Evolutionary conservation across 2,113 vertebrate genomes (phyloP).

Genomic region (Entelurus aequoreus): DNA sequence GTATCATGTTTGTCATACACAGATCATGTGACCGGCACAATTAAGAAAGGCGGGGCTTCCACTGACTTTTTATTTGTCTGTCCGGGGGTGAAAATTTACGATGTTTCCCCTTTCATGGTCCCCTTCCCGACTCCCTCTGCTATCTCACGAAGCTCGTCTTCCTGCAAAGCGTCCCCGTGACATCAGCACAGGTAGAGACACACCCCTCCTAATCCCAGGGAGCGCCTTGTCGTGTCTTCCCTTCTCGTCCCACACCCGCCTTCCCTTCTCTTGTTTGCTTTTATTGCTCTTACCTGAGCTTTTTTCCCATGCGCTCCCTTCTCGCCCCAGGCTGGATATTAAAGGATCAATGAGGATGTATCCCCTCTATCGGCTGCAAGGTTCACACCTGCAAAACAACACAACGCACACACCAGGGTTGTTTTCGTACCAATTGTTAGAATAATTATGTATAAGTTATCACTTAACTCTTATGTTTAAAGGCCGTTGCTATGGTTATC

Average conservation of each 20-base stretch:
- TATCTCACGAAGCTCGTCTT: slow-evolving; percentile 72
- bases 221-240: slow-evolving; percentile 37
- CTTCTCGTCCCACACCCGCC: slow-evolving; percentile 10
- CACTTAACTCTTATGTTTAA: no score
- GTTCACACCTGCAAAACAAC: slow-evolving; percentile 63
- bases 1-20: slow-evolving; percentile 60
- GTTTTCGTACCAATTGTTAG: no score
- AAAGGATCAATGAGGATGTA: slow-evolving; percentile 71
- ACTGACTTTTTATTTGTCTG: slow-evolving; percentile 71
- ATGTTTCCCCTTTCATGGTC: slow-evolving; percentile 63
- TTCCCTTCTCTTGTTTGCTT: slow-evolving; percentile 25
- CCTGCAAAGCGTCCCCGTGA: slow-evolving; percentile 41
- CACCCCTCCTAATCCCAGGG: slow-evolving; percentile 38
- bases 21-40: slow-evolving; percentile 53
- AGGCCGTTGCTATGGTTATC: no score
- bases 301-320: slow-evolving; percentile 29
- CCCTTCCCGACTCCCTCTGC: slow-evolving; percentile 47
- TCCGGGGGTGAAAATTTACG: slow-evolving; percentile 70
- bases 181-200: slow-evolving; percentile 55
- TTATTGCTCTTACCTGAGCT: slow-evolving; percentile 22
- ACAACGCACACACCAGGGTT: no score
- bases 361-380: slow-evolving; percentile 61
- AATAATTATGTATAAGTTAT: no score
- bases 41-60: slow-evolving; percentile 48
- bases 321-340: slow-evolving; percentile 57